Evolutionary conservation across 2,888 invertebrate species (phyloP).

Genomic region (Amphipyra tragopoginis): DNA sequence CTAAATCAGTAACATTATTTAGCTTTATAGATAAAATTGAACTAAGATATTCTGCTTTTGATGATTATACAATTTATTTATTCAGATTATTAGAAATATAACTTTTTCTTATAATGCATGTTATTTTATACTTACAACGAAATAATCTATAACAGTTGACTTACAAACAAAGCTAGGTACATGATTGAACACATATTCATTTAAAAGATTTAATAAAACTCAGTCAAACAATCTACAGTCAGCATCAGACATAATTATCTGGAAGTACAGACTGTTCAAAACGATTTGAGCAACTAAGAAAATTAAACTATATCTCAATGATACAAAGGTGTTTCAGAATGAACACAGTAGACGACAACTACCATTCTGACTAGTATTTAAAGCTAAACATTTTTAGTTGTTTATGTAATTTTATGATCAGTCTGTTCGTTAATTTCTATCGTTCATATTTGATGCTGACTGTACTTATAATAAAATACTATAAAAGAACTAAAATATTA

Average conservation of each 20-base stretch:
- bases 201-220: conserved; percentile 16
- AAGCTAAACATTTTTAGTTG: too few species aligned
- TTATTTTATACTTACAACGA: conserved; percentile 4
- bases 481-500: conserved; percentile 21
- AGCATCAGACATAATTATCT: too few species aligned
- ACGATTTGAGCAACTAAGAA: too few species aligned
- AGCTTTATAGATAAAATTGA: background rate
- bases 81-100: background rate
- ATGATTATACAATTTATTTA: too few species aligned
- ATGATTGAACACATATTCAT: conserved; percentile 25
- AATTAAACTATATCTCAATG: too few species aligned
- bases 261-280: too few species aligned
- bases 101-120: conserved; percentile 12
- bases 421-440: too few species aligned
- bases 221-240: conserved; percentile 43
- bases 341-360: too few species aligned
- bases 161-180: conserved; percentile 21
- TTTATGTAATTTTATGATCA: too few species aligned
- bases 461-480: conserved; percentile 2
- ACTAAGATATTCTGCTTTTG: conserved; percentile 11
- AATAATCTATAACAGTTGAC: conserved; percentile 1
- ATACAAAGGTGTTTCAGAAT: too few species aligned
- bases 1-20: conserved; percentile 22
- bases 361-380: too few species aligned
- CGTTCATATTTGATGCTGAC: too few species aligned